Conservation (phyloP, 1,140 invertebrate genomes). For the Neotoxoptera formosana region DNA sequence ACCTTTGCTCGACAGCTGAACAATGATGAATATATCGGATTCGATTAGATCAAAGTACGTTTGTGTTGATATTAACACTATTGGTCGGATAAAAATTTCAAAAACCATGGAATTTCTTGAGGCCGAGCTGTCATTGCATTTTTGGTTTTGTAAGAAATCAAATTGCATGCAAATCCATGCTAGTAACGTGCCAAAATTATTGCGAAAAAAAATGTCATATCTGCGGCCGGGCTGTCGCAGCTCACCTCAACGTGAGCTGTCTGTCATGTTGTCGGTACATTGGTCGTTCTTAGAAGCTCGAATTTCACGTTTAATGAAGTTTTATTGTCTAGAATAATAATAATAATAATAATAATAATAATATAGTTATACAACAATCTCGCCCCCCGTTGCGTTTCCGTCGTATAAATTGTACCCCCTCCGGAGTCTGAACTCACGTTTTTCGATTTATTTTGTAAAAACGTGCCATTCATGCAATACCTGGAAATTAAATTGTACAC, state of each 20-base stretch:
- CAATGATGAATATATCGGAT: neutral
- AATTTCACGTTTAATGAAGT: neutral
- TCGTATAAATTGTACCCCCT: neutral
- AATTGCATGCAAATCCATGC: neutral
- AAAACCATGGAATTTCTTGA: neutral
- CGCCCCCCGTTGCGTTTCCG: neutral
- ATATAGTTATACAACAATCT: neutral
- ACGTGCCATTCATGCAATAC: neutral
- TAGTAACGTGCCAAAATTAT: neutral
- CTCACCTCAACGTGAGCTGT: neutral
- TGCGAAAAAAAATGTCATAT: neutral
- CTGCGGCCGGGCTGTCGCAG: neutral
- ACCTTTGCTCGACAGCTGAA: neutral
- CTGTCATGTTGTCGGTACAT: neutral
- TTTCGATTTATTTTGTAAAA: conserved; percentile 8
- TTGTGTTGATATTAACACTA: neutral
- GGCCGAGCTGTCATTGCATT: neutral
- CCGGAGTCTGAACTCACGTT: neutral
- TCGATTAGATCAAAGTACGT: neutral
- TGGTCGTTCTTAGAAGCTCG: neutral
- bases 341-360: neutral
- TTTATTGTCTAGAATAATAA: neutral
- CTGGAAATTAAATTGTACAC: neutral
- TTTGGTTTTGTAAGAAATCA: neutral
- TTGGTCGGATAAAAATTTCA: neutral